Conservation (phyloP, 1,140 invertebrate species). For the Drosophila asahinai region DNA sequence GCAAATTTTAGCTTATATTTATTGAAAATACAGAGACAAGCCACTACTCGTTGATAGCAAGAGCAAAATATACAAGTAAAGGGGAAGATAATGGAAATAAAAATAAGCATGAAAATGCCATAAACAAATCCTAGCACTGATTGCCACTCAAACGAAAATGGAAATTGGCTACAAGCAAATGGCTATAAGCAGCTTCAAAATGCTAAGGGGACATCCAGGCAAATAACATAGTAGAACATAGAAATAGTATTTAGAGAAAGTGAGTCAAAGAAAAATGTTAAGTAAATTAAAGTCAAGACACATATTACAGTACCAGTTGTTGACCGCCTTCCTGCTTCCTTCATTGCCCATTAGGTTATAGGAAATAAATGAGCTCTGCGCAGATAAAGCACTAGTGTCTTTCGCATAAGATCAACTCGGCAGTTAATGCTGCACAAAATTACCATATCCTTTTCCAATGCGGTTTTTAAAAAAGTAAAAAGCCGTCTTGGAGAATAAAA, state of each 20-base stretch:
- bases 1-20: slow-evolving; percentile 61
- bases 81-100: slow-evolving; percentile 49
- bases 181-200: slow-evolving; percentile 60
- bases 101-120: slow-evolving; percentile 69
- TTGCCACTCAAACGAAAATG: slow-evolving; percentile 70
- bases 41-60: slow-evolving; percentile 45
- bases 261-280: slow-evolving; percentile 22
- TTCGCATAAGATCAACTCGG: too few species aligned
- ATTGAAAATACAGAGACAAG: slow-evolving; percentile 30
- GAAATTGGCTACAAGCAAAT: slow-evolving; percentile 66
- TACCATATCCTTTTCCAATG: too few species aligned
- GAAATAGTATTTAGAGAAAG: slow-evolving; percentile 20
- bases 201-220: slow-evolving; percentile 19
- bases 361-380: too few species aligned
- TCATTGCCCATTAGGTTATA: too few species aligned
- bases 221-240: slow-evolving; percentile 7
- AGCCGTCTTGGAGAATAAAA: too few species aligned
- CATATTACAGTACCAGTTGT: neutral
- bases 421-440: too few species aligned
- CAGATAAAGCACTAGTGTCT: too few species aligned
- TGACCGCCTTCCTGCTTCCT: neutral
- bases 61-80: slow-evolving; percentile 62
- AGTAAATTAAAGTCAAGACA: slow-evolving; percentile 23
- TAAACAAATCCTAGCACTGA: slow-evolving; percentile 63
- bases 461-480: too few species aligned